Evolutionary conservation across 2,797 vertebrate species (phyloP), one percentile per base, ranked within the genome.

Genomic region (Jordanella pulchra): DNA sequence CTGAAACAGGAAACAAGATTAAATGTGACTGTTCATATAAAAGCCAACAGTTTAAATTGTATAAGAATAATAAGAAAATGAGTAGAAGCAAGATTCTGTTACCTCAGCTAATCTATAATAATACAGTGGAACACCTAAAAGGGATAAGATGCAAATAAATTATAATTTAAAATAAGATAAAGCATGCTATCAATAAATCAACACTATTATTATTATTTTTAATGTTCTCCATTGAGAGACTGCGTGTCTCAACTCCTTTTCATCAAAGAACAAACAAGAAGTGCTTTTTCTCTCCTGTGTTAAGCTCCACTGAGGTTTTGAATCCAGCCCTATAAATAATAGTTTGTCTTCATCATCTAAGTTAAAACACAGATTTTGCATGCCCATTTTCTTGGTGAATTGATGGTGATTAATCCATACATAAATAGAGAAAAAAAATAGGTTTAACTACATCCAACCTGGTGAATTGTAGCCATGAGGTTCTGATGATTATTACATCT

Each of bases 1-100:
- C 90, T 91, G 80, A 65, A 89, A 90, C 39, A 64, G 50, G 71
- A 82, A 82, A 75, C n/a, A 28, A 15, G 18, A 50, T 81, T 65
- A 87, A 61, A 72, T 83, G 27, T 76, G 56, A 18, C 23, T 0
- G 0, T 56, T 51, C 42, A 64, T 50, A 42, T 23, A 0, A 14
- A 1, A 7, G 45, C 44, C 23, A 35, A 55, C n/a, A 23, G 21
- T 39, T 65, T 68, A 9, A 58, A 2, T 27, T 61, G 77, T 55
- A 51, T 9, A n/a, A 35, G n/a, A 77, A 58, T 27, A 15, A 3
- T 11, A 56, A 10, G 69, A 80, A 68, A 65, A 35, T 68, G 27
- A 69, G 11, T n/a, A 68, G 63, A 18, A 60, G 1, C 25, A 3
- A 7, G 53, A 44, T 27, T 64, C 65, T 73, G 81, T 87, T 84